phyloP scores from a whole-genome alignment of 1,140 invertebrate species.

The Drosophila punjabiensis region DNA sequence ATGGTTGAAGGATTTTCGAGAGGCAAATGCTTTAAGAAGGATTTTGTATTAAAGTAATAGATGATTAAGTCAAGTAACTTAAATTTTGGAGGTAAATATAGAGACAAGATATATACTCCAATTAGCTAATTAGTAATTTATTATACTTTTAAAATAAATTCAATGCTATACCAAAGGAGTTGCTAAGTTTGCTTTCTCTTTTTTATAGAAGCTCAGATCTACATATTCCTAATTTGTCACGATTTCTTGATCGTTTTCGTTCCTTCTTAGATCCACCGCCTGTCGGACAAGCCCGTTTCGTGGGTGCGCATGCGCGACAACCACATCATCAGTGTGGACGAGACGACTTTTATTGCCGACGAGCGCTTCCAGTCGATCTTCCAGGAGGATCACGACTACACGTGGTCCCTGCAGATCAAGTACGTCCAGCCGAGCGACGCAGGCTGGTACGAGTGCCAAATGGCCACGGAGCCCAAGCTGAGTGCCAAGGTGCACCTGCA shows the following conservation, averaged over 20 bases:
- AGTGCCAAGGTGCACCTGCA: slow-evolving; percentile 89
- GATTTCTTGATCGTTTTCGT: background rate
- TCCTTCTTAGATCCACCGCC: slow-evolving; percentile 88
- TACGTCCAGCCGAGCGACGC: slow-evolving; percentile 87
- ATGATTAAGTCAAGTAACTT: background rate
- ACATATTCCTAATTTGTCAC: too few species aligned
- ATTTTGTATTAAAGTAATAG: background rate
- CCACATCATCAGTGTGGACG: slow-evolving; percentile 95
- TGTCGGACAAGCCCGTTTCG: slow-evolving; percentile 95
- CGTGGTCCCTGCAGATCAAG: slow-evolving; percentile 95
- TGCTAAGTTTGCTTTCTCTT: too few species aligned
- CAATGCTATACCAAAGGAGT: too few species aligned
- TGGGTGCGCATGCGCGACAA: slow-evolving; percentile 95
- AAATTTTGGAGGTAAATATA: too few species aligned
- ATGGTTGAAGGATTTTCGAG: background rate
- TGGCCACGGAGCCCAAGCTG: slow-evolving; percentile 90
- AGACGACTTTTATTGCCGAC: slow-evolving; percentile 93
- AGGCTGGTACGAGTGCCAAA: slow-evolving; percentile 91
- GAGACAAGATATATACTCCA: background rate
- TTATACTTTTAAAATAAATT: too few species aligned
- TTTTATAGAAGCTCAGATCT: background rate
- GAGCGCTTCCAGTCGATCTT: slow-evolving; percentile 93
- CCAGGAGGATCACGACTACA: slow-evolving; percentile 91
- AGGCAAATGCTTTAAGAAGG: background rate
- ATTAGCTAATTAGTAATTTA: background rate